Evolutionary conservation across 2,113 vertebrate genomes (phyloP).

Genomic region (Amphiprion percula): DNA sequence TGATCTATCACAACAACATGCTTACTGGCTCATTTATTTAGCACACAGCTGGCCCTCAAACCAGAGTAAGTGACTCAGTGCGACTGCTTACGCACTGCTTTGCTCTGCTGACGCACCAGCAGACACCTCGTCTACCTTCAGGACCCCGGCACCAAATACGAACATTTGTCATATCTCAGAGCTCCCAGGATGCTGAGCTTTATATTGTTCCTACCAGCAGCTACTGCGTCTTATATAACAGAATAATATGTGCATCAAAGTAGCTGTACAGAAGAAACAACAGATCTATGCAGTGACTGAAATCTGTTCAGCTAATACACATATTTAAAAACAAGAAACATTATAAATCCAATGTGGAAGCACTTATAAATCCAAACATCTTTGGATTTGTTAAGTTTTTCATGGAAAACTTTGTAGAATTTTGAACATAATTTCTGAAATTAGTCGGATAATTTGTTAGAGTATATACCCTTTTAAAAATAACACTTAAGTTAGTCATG

Average conservation of each 20-base stretch:
- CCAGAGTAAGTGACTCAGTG: conserved; percentile 55
- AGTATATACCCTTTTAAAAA: no score
- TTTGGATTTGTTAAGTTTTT: no score
- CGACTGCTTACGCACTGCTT: conserved; percentile 62
- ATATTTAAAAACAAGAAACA: not conserved
- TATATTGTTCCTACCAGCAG: conserved; percentile 17
- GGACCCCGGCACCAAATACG: conserved; percentile 16
- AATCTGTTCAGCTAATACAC: not conserved
- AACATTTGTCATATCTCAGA: conserved; percentile 51
- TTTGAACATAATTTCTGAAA: no score
- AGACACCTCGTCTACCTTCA: conserved; percentile 22
- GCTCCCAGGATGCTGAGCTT: conserved; percentile 15
- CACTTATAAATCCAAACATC: no score
- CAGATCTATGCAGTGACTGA: not conserved
- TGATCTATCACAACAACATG: conserved; percentile 52
- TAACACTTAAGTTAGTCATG: no score
- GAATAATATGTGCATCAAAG: not conserved
- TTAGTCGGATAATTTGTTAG: no score
- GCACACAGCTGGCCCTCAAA: conserved; percentile 76
- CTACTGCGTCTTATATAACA: conserved; percentile 23
- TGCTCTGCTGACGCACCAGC: conserved; percentile 56
- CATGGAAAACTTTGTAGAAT: no score
- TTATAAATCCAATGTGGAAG: no score
- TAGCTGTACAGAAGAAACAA: not conserved
- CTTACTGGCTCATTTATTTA: conserved; percentile 73